A percentile compares a stretch with the other conserved stretches of the same genome.
These are phyloP conservation scores for Drosophila sucinea DNA, from an alignment of 1,140 invertebrate species.

Conservation along the genomic window DNA sequence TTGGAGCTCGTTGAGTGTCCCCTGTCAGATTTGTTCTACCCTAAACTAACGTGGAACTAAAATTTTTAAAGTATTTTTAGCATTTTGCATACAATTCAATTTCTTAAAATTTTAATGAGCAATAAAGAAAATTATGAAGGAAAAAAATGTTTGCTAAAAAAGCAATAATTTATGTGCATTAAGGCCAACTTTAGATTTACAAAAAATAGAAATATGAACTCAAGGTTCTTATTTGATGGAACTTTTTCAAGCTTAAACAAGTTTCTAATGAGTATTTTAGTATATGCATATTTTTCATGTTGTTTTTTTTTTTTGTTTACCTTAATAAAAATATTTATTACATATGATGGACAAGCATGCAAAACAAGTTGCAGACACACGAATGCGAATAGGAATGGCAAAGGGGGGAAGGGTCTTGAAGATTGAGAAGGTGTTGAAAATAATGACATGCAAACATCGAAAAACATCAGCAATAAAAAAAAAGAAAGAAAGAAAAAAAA, in stretches of 20 bases:
- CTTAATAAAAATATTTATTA: slow-evolving; percentile 39
- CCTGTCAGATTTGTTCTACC: too few species aligned
- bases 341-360: slow-evolving; percentile 22
- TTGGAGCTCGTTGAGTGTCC: too few species aligned
- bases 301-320: slow-evolving; percentile 35
- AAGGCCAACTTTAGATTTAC: slow-evolving; percentile 34
- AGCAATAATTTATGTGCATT: slow-evolving; percentile 42
- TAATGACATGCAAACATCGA: slow-evolving; percentile 43
- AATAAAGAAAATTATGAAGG: neutral
- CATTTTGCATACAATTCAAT: neutral
- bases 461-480: neutral
- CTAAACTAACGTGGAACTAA: neutral
- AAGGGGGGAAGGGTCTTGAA: neutral
- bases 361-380: slow-evolving; percentile 27
- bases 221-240: slow-evolving; percentile 28
- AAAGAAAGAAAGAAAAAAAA: slow-evolving; percentile 7
- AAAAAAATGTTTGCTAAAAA: slow-evolving; percentile 7
- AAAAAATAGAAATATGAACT: slow-evolving; percentile 34
- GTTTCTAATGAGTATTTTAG: slow-evolving; percentile 55
- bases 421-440: slow-evolving; percentile 48
- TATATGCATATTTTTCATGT: slow-evolving; percentile 55
- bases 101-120: neutral
- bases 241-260: slow-evolving; percentile 39
- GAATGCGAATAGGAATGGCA: neutral
- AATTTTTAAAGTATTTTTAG: neutral